A percentile compares a stretch with the other conserved stretches of the same genome.
phyloP scores from a whole-genome alignment of 2,113 vertebrate species.

The Numida meleagris region DNA sequence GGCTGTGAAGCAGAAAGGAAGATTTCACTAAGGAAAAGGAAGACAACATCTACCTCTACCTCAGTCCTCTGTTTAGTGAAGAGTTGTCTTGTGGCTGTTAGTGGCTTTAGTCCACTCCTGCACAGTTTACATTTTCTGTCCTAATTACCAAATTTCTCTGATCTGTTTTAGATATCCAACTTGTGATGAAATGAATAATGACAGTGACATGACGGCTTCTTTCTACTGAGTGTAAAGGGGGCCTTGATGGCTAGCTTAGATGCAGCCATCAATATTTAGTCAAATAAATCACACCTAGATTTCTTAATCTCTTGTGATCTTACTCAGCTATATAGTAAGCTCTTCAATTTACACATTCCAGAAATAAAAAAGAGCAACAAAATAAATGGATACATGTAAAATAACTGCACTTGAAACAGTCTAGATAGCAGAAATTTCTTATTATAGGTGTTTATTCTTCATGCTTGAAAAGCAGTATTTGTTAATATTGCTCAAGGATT shows the following conservation, averaged over 20 bases:
- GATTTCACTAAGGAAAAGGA: background rate
- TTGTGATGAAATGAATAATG: background rate
- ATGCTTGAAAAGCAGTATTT: background rate
- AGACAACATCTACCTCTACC: background rate
- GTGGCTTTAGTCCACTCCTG: background rate
- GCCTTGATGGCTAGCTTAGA: background rate
- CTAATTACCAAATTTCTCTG: background rate
- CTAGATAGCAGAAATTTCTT: background rate
- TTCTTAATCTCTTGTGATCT: background rate
- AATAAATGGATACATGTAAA: background rate
- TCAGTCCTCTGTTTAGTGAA: background rate
- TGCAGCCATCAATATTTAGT: background rate
- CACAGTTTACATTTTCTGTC: background rate
- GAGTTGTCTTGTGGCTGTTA: background rate
- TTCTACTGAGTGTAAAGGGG: background rate
- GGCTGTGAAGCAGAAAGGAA: background rate
- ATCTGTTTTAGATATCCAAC: background rate
- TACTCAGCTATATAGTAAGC: background rate
- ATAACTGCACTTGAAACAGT: background rate
- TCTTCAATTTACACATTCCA: background rate
- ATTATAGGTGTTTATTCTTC: background rate
- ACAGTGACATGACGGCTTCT: background rate
- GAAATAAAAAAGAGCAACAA: background rate
- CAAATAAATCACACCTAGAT: background rate
- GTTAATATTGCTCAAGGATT: background rate